Base-by-base conservation (phyloP, 1,140 invertebrate species). In the Pteromalus puparum region DNA sequence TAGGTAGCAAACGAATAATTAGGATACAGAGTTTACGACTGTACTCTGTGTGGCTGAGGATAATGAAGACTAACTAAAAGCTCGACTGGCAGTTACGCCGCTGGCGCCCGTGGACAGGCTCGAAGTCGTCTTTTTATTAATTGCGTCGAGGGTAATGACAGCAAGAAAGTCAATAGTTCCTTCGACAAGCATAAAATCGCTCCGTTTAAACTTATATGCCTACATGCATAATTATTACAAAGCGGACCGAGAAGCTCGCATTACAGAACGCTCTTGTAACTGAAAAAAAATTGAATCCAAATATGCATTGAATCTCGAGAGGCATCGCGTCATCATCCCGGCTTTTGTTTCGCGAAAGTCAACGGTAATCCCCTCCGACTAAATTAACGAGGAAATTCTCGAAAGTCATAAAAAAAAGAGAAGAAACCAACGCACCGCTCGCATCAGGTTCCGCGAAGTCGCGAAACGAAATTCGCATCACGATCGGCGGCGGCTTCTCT, bases 371-470 rank as follows among this genome's bases (percentile, higher is more conserved):
- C 18, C 1, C 9, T n/a, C 26, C 77, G 65, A 28, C 61, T 5
- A 34, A 68, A 79, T 79, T 77, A 68, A 79, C 77, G 34, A 79
- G 65, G 77, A 68, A 79, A 79, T 79, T 79, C 77, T 42, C 21
- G 77, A 79, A 79, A 79, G 24, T 21, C 77, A 42, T 68, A 79
- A 68, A 68, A 79, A 67, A 65, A 68, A 79, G 38, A 73, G 15
- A 75, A 46, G 38, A 75, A 70, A 12, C 67, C 26, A 21, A 73
- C 21, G 1, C 28, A 5, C 24, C 67, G 26, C 10, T 65, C n/a
- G 61, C 15, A 30, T 18, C 28, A 6, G 12, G 4, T 76, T 77
- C 46, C 48, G 24, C 24, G 75, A 65, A 75, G 28, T 42, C 34
- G 72, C 28, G 12, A 21, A 34, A 65, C 61, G 38, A 81, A 81